Percentiles rank a stretch among this genome's conserved stretches.
Conservation (phyloP, 2,888 invertebrate genomes). For the Nomada hirtipes region DNA sequence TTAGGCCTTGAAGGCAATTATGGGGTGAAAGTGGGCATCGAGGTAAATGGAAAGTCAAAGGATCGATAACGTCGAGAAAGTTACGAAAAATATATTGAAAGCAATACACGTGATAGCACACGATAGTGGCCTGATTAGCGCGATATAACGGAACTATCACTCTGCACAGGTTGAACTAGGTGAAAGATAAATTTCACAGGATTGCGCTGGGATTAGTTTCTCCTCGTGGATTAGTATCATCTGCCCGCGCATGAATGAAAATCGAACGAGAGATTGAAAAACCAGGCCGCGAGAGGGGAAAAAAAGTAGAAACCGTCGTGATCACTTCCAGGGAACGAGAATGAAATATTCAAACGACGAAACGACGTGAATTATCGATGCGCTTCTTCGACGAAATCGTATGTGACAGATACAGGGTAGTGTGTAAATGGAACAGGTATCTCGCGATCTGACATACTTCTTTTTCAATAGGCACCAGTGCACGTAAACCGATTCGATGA, state of each 20-base stretch:
- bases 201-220: constrained; percentile 27
- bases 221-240: neutral
- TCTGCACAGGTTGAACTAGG: neutral
- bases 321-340: neutral
- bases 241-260: constrained; percentile 1
- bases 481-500: neutral
- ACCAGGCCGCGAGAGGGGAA: constrained; percentile 24
- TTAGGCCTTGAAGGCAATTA: too few relatives aligned
- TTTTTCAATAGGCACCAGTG: neutral
- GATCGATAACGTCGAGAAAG: constrained; percentile 29
- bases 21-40: neutral
- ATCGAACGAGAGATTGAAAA: constrained; percentile 44
- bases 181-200: constrained; percentile 28
- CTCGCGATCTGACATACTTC: constrained; percentile 25
- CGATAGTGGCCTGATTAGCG: constrained; percentile 27
- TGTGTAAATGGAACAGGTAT: constrained; percentile 42
- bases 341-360: constrained; percentile 53
- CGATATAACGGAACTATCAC: constrained; percentile 36
- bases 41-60: constrained; percentile 8
- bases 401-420: constrained; percentile 14
- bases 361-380: constrained; percentile 47
- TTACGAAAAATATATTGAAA: constrained; percentile 12
- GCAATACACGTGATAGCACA: constrained; percentile 11
- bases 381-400: constrained; percentile 31
- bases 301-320: constrained; percentile 33